Evolutionary conservation across 1,140 invertebrate species (phyloP).

Genomic region (Microplitis mediator): DNA sequence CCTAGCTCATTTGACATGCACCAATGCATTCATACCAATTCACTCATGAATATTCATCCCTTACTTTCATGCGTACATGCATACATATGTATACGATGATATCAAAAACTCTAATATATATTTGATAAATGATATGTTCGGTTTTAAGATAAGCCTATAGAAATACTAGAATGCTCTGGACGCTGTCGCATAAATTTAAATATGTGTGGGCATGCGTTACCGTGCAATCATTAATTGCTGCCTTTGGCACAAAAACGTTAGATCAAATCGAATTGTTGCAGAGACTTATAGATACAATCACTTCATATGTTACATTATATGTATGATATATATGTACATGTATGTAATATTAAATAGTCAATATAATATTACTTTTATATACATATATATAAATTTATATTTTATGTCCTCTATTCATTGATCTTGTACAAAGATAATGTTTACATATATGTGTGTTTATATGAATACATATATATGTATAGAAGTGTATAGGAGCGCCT

Average conservation of each 20-base stretch:
- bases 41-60: conserved; percentile 58
- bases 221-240: conserved; percentile 53
- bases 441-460: no score
- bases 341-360: no score
- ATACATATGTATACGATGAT: conserved; percentile 6
- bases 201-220: conserved; percentile 42
- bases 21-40: conserved; percentile 62
- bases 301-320: conserved; percentile 4
- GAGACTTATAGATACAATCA: conserved; percentile 9
- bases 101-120: neutral
- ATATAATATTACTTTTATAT: no score
- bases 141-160: conserved; percentile 22
- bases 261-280: conserved; percentile 24
- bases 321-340: no score
- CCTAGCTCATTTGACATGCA: conserved; percentile 53
- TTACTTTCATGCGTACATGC: conserved; percentile 29
- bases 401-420: neutral
- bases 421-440: neutral
- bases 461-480: no score
- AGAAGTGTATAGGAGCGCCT: no score
- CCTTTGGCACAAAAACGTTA: conserved; percentile 32
- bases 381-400: no score
- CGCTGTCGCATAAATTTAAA: conserved; percentile 56
- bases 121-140: neutral
- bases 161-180: conserved; percentile 22